Evolutionary conservation across 2,888 invertebrate genomes (phyloP).

Genomic region (Caenorhabditis uteleia): DNA sequence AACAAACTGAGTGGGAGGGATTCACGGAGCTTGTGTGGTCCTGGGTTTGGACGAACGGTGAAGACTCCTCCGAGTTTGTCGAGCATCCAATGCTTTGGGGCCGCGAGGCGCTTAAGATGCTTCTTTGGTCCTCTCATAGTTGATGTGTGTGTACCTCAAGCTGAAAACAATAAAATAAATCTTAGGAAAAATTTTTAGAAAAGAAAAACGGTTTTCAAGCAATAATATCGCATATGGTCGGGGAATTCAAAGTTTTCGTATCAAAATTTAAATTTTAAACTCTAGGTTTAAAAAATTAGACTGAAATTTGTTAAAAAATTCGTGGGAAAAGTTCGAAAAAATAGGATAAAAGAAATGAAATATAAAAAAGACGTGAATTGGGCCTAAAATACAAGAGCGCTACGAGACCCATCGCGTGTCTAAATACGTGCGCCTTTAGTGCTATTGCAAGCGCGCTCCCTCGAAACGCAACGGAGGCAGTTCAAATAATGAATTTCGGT

Average conservation of each 20-base stretch:
- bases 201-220: neutral
- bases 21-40: conserved; percentile 96
- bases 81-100: conserved; percentile 99
- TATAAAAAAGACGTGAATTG: conserved; percentile 11
- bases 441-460: conserved; percentile 15
- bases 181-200: conserved; percentile 2
- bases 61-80: conserved; percentile 78
- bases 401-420: conserved; percentile 8
- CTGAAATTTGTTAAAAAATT: too few species aligned
- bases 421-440: conserved; percentile 31
- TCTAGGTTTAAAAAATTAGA: too few species aligned
- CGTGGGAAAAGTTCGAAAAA: conserved; percentile 11
- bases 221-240: too few species aligned
- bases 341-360: conserved; percentile 7
- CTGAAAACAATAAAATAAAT: conserved; percentile 20
- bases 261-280: too few species aligned
- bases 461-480: conserved; percentile 9
- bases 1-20: conserved; percentile 94
- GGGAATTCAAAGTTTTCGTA: too few species aligned
- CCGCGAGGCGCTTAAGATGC: conserved; percentile 97
- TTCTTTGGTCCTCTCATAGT: conserved; percentile 93
- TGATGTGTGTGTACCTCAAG: conserved; percentile 38
- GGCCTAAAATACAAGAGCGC: conserved; percentile 16
- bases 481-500: neutral
- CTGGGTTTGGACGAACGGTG: conserved; percentile 94